Conservation (phyloP, 1,140 invertebrate genomes). For the Coptotermes formosanus region DNA sequence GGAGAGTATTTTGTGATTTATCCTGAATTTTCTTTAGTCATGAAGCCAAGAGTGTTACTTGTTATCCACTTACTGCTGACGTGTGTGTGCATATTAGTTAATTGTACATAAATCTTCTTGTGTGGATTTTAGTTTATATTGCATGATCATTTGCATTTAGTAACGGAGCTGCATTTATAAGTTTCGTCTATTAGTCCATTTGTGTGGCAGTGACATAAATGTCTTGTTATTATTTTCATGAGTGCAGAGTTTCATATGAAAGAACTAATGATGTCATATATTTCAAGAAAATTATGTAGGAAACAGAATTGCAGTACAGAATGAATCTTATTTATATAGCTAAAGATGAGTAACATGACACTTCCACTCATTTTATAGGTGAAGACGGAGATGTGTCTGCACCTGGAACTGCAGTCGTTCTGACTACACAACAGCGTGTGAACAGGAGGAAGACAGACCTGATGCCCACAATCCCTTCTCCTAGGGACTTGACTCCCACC, state of each 20-base stretch:
- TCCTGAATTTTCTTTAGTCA: not conserved
- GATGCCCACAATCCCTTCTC: constrained; percentile 82
- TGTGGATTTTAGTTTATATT: not conserved
- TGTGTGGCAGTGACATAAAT: not conserved
- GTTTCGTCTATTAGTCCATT: not conserved
- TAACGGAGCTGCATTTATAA: not conserved
- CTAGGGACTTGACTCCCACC: constrained; percentile 56
- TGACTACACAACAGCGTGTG: constrained; percentile 55
- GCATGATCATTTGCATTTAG: not conserved
- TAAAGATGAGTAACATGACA: not conserved
- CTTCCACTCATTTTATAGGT: not conserved
- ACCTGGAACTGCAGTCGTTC: not conserved
- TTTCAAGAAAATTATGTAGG: not conserved
- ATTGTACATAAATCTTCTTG: not conserved
- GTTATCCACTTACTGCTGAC: not conserved
- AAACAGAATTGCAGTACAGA: not conserved
- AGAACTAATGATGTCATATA: not conserved
- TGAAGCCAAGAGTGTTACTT: not conserved
- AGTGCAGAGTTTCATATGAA: not conserved
- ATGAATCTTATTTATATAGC: not conserved
- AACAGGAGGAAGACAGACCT: constrained; percentile 84
- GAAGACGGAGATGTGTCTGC: not conserved
- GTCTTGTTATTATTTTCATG: not conserved
- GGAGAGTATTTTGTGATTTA: not conserved
- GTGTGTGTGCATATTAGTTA: not conserved